Base-by-base conservation (phyloP, 2,888 invertebrate genomes). In the Fragum sueziense region DNA sequence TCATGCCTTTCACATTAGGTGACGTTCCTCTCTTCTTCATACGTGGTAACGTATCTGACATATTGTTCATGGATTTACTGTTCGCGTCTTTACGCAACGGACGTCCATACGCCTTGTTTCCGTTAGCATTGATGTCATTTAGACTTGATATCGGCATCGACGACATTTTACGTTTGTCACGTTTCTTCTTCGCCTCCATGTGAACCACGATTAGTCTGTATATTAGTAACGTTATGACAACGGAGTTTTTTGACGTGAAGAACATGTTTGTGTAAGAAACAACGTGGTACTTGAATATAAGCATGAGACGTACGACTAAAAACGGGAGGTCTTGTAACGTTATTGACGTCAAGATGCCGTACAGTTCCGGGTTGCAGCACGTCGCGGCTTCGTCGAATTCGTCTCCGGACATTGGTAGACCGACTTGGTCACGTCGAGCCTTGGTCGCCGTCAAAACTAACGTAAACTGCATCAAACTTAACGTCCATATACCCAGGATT, bases 261-360 rank as follows among this genome's bases (percentile, higher is more conserved):
- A 98, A 98, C 79, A 98, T 97, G 92, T 98, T 98, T 96, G 98
- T 98, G 91, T 98, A 98, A 89, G 97, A 97, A 85, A 97, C 96
- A 37, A 98, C 97, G 85, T 96, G 95, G 93, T 97, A 98, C 89
- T 97, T 96, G 14, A 96, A 95, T 79, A 98, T 97, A 61, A 98
- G 96, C 34, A 97, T 95, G 2, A 98, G 94, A 1, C 94, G 90
- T 29, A 92, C 85, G 9, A 90, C 88, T 11, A 93, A 87, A 81
- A 93, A 93, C 1, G 93, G 92, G n/a, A 91, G 88, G 76, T 93
- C 93, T 80, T 93, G 92, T 27, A 91, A 86, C n/a, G 89, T 51
- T 59, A 93, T 90, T 11, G 91, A 90, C 9, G 90, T 91, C 31
- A 91, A 70, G 33, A 93, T 91, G 20, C 89, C 88, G 76, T 86